Percentiles rank a stretch among this genome's conserved stretches.
Conservation (phyloP, 37 sponge, comb jelly and placozoan species). For the Hexactinellida sp. region DNA sequence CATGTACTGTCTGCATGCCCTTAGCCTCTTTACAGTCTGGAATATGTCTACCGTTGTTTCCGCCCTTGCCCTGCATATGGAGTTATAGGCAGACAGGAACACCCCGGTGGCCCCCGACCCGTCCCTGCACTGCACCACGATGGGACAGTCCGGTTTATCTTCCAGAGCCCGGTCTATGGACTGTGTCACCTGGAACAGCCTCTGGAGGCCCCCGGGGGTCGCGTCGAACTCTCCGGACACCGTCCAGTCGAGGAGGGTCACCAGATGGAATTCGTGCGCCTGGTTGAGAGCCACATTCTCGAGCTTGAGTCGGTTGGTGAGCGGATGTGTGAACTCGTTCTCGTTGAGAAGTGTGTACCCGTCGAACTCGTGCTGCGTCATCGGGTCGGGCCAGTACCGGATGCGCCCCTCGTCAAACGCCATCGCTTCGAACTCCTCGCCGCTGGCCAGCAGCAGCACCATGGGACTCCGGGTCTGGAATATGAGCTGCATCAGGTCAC, state of each 20-base stretch:
- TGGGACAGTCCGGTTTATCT: background rate
- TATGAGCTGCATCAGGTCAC: background rate
- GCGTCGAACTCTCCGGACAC: background rate
- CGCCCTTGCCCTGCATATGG: background rate
- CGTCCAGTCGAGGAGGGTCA: background rate
- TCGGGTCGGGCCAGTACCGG: slow-evolving; percentile 1
- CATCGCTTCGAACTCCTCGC: background rate
- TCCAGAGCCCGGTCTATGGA: background rate
- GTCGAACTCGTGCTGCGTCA: slow-evolving; percentile 6
- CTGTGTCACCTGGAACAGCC: background rate
- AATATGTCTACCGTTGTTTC: background rate
- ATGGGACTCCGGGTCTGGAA: background rate
- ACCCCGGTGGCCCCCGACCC: background rate
- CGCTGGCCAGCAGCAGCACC: background rate
- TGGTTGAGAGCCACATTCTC: background rate
- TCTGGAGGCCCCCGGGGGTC: background rate
- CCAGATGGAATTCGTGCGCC: background rate
- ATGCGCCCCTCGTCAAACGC: background rate
- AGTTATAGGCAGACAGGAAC: background rate
- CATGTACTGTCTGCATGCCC: background rate
- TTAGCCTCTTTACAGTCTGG: background rate
- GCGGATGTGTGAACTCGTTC: background rate
- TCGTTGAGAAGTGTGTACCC: background rate
- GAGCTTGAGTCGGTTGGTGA: background rate
- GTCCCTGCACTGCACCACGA: background rate